Evolutionary conservation across 2,888 invertebrate genomes (phyloP), one percentile per base, ranked within the genome.

Genomic region (Pterostichus niger): DNA sequence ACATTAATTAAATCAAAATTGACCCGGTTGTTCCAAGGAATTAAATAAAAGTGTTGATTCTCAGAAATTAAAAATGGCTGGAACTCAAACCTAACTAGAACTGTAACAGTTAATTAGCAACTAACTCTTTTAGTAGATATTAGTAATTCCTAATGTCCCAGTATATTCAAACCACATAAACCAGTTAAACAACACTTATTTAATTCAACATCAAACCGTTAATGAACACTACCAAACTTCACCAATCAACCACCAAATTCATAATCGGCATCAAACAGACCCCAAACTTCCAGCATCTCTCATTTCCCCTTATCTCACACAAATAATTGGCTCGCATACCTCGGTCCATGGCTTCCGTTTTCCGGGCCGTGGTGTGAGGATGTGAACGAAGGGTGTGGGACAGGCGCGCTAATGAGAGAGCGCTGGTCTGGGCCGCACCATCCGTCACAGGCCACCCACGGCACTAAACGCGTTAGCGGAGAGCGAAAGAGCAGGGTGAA

Each of bases 401-500:
- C 81, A 85, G 84, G 85, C 84, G 79, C 85, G 86, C 86, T 86
- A 86, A 86, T 86, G 86, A 86, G 86, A 86, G 84, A 86, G 84
- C 85, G 85, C 64, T 40, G 54, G 54, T 84, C 84, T 85, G 86
- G 85, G 85, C 85, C 85, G 84, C 84, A 84, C 85, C 88, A 88
- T 89, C 87, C 88, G 88, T 88, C 88, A 88, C 87, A 83, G 87
- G 86, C 88, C 88, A 87, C 88, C 88, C 88, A 87, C 88, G 86
- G 87, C 88, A 88, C 87, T 88, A 88, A 89, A 88, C 88, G 89
- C 88, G 88, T 89, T 88, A 88, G 88, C 89, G 13, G 87, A 84
- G 87, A 86, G 87, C 86, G 86, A 86, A n/a, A 56, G 56, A 24
- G 56, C 17, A 40, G 40, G 6, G 40, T 40, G 40, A 40, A 40